Evolutionary conservation across 1,140 invertebrate genomes (phyloP).

Genomic region (Mizuhopecten yessoensis): DNA sequence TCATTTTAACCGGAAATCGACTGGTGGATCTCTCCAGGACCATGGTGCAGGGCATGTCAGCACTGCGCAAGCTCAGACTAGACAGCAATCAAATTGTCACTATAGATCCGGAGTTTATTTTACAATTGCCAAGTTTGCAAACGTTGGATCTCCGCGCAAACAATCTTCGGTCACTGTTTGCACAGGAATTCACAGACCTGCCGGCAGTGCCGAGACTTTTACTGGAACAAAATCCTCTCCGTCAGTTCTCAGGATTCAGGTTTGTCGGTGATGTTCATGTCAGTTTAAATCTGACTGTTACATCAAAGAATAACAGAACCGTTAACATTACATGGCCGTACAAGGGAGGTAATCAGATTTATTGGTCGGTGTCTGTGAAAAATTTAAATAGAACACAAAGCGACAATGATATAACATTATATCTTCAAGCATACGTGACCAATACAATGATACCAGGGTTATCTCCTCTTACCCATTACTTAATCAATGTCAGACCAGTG

Average conservation of each 20-base stretch:
- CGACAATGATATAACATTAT: not conserved
- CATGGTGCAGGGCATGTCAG: not conserved
- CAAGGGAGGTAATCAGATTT: not conserved
- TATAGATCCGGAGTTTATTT: not conserved
- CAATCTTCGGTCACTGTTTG: not conserved
- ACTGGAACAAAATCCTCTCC: not conserved
- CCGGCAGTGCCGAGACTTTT: not conserved
- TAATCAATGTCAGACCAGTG: not conserved
- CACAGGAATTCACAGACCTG: not conserved
- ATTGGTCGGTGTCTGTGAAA: not conserved
- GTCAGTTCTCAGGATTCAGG: not conserved
- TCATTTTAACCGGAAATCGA: not conserved
- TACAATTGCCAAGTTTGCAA: not conserved
- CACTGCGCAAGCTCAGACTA: not conserved
- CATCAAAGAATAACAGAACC: not conserved
- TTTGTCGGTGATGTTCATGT: not conserved
- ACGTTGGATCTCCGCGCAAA: not conserved
- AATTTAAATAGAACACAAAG: not conserved
- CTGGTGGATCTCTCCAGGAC: not conserved
- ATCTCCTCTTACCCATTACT: conserved; percentile 16
- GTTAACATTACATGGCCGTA: not conserved
- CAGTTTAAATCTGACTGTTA: not conserved
- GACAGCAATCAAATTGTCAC: not conserved
- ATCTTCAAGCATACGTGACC: not conserved
- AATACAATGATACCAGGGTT: not conserved